phyloP scores from a whole-genome alignment of 1,140 invertebrate genomes.

The Pseudomyrmex gracilis region DNA sequence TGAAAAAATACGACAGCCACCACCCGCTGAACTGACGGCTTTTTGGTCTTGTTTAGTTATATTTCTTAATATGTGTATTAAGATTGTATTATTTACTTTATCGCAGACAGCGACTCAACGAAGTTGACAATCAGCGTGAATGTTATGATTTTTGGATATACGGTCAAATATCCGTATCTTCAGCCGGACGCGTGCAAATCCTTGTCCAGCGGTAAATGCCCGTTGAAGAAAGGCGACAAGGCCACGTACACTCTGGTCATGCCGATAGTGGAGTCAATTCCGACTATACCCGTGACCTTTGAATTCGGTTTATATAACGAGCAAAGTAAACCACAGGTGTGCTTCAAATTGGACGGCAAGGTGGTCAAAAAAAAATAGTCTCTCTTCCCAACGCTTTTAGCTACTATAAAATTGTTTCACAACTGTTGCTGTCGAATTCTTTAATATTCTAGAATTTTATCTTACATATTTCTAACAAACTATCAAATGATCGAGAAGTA shows the following conservation, averaged over 20 bases:
- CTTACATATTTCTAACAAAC: background rate
- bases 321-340: slow-evolving; percentile 49
- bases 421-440: background rate
- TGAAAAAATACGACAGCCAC: too few species aligned
- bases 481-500: background rate
- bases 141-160: slow-evolving; percentile 46
- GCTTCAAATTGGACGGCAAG: slow-evolving; percentile 68
- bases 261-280: slow-evolving; percentile 71
- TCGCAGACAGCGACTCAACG: slow-evolving; percentile 66
- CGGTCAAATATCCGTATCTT: slow-evolving; percentile 64
- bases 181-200: slow-evolving; percentile 74
- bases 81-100: slow-evolving; percentile 3
- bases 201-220: slow-evolving; percentile 73
- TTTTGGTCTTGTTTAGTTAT: too few species aligned
- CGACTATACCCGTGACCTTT: slow-evolving; percentile 60
- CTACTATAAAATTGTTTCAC: background rate
- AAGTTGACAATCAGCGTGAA: slow-evolving; percentile 67
- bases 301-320: slow-evolving; percentile 70
- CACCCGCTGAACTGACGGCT: too few species aligned
- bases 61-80: too few species aligned
- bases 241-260: slow-evolving; percentile 75
- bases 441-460: background rate
- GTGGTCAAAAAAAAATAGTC: slow-evolving; percentile 39
- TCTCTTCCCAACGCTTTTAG: background rate
- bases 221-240: slow-evolving; percentile 71